Evolutionary conservation across 2,888 invertebrate species (phyloP).

Genomic region (Selenia dentaria): DNA sequence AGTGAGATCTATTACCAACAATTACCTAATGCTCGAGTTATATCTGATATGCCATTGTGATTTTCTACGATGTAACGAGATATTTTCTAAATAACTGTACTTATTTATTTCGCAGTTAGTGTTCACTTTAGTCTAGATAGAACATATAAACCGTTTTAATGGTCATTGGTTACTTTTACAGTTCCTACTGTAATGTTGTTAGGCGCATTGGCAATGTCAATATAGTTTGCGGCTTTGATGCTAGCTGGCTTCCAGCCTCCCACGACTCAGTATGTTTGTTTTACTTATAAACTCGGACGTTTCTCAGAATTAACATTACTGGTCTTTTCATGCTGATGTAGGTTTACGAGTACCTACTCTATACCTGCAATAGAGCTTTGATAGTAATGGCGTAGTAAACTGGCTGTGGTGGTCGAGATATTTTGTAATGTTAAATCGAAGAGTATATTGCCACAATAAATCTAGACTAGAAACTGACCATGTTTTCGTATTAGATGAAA

Average conservation of each 20-base stretch:
- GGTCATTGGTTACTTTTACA: constrained; percentile 39
- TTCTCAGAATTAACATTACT: constrained; percentile 51
- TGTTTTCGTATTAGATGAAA: too few species aligned
- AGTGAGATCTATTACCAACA: constrained; percentile 8
- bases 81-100: constrained; percentile 18
- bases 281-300: constrained; percentile 46
- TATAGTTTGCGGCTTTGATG: constrained; percentile 23
- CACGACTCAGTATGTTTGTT: constrained; percentile 43
- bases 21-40: constrained; percentile 25
- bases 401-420: constrained; percentile 19
- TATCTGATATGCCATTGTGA: constrained; percentile 27
- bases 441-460: too few species aligned
- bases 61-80: constrained; percentile 20
- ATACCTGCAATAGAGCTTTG: constrained; percentile 24
- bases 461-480: neutral
- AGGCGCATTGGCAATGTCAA: constrained; percentile 12
- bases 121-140: constrained; percentile 33
- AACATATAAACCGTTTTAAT: constrained; percentile 45
- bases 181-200: constrained; percentile 49
- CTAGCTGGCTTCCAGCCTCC: constrained; percentile 43
- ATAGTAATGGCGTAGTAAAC: constrained; percentile 24
- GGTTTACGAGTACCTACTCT: constrained; percentile 38
- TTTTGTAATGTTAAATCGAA: constrained; percentile 23
- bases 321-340: constrained; percentile 37
- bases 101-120: constrained; percentile 21